phyloP scores from a whole-genome alignment of 2,113 vertebrate species.

The Phrynosoma platyrhinos region DNA sequence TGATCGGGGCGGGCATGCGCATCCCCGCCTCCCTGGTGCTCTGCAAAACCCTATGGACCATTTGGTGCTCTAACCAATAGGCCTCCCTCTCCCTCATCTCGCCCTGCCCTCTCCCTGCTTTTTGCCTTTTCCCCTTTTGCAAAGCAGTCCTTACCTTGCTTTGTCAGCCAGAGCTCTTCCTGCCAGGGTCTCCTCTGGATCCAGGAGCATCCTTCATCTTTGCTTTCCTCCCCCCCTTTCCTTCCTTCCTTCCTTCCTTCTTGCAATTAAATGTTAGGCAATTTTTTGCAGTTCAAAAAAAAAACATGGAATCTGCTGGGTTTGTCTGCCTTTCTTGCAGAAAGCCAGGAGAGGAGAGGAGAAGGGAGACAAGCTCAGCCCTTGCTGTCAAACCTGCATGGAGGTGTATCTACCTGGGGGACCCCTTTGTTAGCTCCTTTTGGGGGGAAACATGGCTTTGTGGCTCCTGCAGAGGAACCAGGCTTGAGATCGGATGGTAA shows the following conservation, averaged over 20 bases:
- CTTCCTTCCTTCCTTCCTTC: not conserved
- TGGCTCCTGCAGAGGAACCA: conserved; percentile 60
- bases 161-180: conserved; percentile 12
- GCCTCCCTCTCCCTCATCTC: not conserved
- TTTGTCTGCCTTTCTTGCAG: not conserved
- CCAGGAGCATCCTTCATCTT: conserved; percentile 53
- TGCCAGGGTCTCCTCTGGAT: conserved; percentile 37
- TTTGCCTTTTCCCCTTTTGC: not conserved
- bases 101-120: not conserved
- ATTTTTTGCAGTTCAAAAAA: not conserved
- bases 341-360: not conserved
- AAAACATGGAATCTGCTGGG: not conserved
- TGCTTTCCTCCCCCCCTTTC: not conserved
- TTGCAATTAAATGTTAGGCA: not conserved
- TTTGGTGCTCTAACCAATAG: not conserved
- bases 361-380: too few relatives aligned
- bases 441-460: not conserved
- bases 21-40: too few relatives aligned
- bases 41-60: not conserved
- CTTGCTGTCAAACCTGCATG: too few relatives aligned
- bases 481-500: conserved; percentile 51
- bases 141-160: conserved; percentile 47
- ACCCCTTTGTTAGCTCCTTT: not conserved
- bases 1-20: too few relatives aligned
- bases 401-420: not conserved